phyloP scores from a whole-genome alignment of 2,888 invertebrate species.

The Allophyes oxyacanthae region DNA sequence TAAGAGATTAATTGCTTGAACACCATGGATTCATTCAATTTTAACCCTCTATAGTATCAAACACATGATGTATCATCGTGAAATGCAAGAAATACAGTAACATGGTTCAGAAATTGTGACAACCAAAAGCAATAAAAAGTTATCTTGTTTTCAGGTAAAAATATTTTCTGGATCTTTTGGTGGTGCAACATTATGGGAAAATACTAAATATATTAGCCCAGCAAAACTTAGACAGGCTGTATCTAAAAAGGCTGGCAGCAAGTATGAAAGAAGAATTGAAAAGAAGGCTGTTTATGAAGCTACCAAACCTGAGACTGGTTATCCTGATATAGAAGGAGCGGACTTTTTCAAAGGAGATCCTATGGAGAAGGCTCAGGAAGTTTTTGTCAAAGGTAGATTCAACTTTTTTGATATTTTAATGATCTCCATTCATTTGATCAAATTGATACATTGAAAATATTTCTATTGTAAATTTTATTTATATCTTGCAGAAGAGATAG shows the following conservation, averaged over 20 bases:
- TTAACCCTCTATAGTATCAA: too few relatives aligned
- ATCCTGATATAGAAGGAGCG: constrained; percentile 92
- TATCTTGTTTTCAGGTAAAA: constrained; percentile 91
- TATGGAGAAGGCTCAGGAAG: constrained; percentile 89
- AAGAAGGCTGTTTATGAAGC: constrained; percentile 94
- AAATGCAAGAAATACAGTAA: too few relatives aligned
- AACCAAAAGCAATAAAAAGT: too few relatives aligned
- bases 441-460: too few relatives aligned
- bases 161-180: constrained; percentile 98
- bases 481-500: constrained; percentile 74
- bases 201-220: constrained; percentile 97
- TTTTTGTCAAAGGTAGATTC: constrained; percentile 78
- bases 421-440: too few relatives aligned
- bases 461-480: too few relatives aligned
- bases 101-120: too few relatives aligned
- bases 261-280: constrained; percentile 94
- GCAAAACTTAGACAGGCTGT: constrained; percentile 94
- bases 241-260: constrained; percentile 91
- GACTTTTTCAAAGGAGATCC: constrained; percentile 93
- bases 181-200: constrained; percentile 97
- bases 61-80: too few relatives aligned
- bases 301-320: constrained; percentile 92
- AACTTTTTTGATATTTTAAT: too few relatives aligned
- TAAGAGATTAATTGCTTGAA: too few relatives aligned
- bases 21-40: too few relatives aligned